A percentile compares a stretch with the other conserved stretches of the same genome.
phyloP scores from a whole-genome alignment of 2,797 vertebrate genomes.

The Graptemys geographica region DNA sequence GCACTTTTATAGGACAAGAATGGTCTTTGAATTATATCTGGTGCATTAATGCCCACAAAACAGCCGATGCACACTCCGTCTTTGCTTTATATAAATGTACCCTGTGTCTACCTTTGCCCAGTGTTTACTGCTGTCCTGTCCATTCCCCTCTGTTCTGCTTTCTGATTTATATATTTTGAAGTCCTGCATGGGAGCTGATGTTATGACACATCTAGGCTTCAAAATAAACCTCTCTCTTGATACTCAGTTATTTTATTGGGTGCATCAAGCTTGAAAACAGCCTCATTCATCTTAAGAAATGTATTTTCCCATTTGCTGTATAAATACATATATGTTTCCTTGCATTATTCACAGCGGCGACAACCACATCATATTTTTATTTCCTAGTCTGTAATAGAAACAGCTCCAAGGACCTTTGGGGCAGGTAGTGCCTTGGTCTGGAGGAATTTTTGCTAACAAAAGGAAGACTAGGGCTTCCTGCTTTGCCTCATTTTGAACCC shows the following conservation, averaged over 20 bases:
- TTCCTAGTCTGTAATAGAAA: constrained; percentile 69
- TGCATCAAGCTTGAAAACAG: constrained; percentile 77
- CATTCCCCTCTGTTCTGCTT: constrained; percentile 71
- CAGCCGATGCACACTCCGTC: neutral
- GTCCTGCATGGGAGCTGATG: constrained; percentile 73
- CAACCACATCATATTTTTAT: constrained; percentile 70
- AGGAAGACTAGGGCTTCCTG: neutral
- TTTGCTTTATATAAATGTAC: neutral
- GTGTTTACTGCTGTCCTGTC: neutral
- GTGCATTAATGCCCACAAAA: neutral
- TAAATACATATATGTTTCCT: constrained; percentile 78
- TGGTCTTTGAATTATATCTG: neutral
- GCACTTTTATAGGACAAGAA: neutral
- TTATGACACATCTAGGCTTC: constrained; percentile 74
- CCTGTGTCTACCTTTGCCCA: neutral
- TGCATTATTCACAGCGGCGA: constrained; percentile 76
- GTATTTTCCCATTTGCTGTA: constrained; percentile 79
- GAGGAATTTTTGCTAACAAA: neutral
- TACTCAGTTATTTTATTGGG: constrained; percentile 76
- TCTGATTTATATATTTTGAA: constrained; percentile 74
- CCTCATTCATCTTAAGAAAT: constrained; percentile 79
- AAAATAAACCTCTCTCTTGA: constrained; percentile 81
- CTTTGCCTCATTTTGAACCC: constrained; percentile 19
- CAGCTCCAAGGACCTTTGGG: constrained; percentile 55
- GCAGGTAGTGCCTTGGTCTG: constrained; percentile 11